Percentiles rank a stretch among this genome's conserved stretches.
Evolutionary conservation across 2,797 vertebrate species (phyloP).

Genomic region (Xiphorhynchus erythropygius): DNA sequence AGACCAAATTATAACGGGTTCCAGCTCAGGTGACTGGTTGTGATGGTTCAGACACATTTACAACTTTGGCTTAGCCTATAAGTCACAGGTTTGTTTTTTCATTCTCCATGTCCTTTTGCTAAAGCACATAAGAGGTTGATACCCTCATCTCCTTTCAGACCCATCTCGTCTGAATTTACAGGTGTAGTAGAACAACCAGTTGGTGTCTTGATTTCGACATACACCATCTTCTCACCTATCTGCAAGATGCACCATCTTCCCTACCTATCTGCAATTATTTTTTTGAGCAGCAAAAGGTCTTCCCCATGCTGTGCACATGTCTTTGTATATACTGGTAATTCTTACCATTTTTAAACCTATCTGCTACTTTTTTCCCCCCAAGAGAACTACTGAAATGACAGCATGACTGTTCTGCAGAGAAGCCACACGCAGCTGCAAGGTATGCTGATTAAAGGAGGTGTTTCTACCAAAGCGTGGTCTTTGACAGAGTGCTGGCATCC

Average conservation of each 20-base stretch:
- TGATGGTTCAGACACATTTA: neutral
- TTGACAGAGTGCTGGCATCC: neutral
- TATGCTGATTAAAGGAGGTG: neutral
- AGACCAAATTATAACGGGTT: neutral
- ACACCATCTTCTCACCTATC: neutral
- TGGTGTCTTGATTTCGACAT: neutral
- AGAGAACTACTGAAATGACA: constrained; percentile 19
- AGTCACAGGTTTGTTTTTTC: neutral
- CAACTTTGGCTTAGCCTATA: neutral
- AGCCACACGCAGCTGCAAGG: neutral
- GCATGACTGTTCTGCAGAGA: neutral
- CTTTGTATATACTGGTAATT: neutral
- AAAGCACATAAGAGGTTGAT: neutral
- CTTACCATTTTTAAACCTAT: neutral
- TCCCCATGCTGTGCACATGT: neutral
- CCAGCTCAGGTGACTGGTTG: neutral
- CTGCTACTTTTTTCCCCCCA: neutral
- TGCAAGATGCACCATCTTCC: neutral
- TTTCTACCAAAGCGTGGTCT: neutral
- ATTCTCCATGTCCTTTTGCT: neutral
- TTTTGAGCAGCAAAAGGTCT: neutral
- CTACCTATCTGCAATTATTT: neutral
- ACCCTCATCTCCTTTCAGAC: neutral
- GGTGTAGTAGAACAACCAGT: neutral
- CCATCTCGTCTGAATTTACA: neutral